These are phyloP conservation scores for Coccyzus lansbergi DNA, from an alignment of 2,797 vertebrate genomes.

Conservation along the genomic window DNA sequence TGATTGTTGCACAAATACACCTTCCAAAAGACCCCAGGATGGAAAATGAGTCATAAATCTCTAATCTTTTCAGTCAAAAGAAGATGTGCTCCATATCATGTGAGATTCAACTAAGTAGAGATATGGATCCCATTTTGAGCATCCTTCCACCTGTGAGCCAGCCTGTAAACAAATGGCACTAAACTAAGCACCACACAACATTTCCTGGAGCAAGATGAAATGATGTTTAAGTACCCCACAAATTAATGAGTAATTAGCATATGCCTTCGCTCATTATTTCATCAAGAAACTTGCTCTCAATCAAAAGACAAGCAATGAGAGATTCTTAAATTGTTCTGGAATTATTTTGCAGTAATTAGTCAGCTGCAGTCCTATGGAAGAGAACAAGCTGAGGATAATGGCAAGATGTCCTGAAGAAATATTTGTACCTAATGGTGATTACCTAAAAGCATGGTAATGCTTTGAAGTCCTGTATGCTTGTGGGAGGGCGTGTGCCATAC, in stretches of 20 bases:
- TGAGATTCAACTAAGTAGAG: neutral
- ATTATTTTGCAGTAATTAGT: slow-evolving; percentile 38
- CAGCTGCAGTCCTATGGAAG: neutral
- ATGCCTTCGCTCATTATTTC: slow-evolving; percentile 20
- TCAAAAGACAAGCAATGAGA: slow-evolving; percentile 19
- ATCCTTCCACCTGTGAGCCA: neutral
- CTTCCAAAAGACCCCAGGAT: neutral
- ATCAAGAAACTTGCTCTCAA: slow-evolving; percentile 30
- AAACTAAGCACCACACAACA: neutral
- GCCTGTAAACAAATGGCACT: neutral
- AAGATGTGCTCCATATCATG: accelerated
- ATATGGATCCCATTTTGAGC: neutral
- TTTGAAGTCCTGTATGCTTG: neutral
- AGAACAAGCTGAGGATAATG: neutral
- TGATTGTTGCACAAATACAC: neutral
- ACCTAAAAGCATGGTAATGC: neutral
- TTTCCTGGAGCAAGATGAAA: slow-evolving; percentile 35
- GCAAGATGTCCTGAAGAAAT: slow-evolving; percentile 1
- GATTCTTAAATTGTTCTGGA: slow-evolving; percentile 42
- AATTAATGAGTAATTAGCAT: slow-evolving; percentile 32
- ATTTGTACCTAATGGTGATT: neutral
- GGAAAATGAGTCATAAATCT: neutral
- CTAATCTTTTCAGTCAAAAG: neutral
- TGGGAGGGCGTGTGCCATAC: neutral
- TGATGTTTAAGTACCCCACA: neutral